Conservation (phyloP, 2,888 invertebrate genomes). For the Drosophila testacea region DNA sequence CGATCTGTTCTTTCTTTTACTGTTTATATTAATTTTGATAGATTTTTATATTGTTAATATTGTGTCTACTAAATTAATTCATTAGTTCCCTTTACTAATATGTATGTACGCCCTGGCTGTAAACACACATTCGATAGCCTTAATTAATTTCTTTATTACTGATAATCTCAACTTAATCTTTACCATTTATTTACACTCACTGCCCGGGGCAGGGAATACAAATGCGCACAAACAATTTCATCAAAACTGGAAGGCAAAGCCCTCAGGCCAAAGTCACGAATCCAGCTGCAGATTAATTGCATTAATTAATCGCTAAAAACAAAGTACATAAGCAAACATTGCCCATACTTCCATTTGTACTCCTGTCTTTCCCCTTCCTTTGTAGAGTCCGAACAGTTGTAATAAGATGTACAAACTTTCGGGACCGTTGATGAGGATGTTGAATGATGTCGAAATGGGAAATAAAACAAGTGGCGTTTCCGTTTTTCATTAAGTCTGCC, state of each 20-base stretch:
- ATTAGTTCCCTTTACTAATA: background rate
- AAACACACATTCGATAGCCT: background rate
- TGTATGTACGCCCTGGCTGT: background rate
- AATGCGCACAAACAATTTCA: slow-evolving; percentile 79
- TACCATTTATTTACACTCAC: slow-evolving; percentile 71
- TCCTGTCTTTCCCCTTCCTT: background rate
- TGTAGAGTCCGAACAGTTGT: slow-evolving; percentile 31
- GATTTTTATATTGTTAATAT: too few species aligned
- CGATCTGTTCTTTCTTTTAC: too few species aligned
- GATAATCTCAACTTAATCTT: slow-evolving; percentile 76
- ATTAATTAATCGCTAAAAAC: slow-evolving; percentile 84
- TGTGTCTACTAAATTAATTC: background rate
- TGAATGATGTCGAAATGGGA: slow-evolving; percentile 30
- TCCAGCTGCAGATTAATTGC: slow-evolving; percentile 84
- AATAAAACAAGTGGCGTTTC: slow-evolving; percentile 80
- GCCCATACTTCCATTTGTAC: background rate
- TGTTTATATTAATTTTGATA: too few species aligned
- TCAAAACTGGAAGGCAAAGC: slow-evolving; percentile 58
- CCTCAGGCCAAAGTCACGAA: slow-evolving; percentile 43
- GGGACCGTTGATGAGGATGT: slow-evolving; percentile 44
- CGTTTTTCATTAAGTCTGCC: slow-evolving; percentile 82
- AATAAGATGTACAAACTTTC: slow-evolving; percentile 56
- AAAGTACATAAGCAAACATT: slow-evolving; percentile 69
- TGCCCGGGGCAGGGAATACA: slow-evolving; percentile 47
- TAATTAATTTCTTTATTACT: slow-evolving; percentile 76